These are phyloP conservation scores for Alaudala cheleensis DNA, from an alignment of 2,113 vertebrate genomes.

Conservation along the genomic window DNA sequence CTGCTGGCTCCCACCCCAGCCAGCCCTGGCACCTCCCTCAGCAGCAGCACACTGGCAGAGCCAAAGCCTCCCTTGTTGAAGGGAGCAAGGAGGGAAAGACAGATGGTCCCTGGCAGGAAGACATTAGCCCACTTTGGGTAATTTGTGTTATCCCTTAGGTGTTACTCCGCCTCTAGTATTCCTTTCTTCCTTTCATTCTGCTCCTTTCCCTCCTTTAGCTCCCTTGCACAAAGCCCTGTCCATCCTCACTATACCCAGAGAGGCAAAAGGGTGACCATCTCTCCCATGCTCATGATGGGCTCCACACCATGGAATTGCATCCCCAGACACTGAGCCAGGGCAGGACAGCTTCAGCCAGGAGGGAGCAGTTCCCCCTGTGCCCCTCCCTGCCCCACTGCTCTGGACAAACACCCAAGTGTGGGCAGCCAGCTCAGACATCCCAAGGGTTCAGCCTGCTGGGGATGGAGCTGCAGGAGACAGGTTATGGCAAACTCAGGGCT, in stretches of 20 bases:
- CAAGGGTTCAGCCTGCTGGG: not conserved
- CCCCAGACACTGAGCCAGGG: fast-evolving
- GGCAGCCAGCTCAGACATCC: not conserved
- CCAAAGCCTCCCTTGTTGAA: not conserved
- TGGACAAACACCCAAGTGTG: fast-evolving
- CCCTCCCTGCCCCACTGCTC: not conserved
- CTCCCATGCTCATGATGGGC: fast-evolving
- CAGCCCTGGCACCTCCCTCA: not conserved
- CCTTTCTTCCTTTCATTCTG: not conserved
- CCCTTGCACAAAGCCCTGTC: not conserved
- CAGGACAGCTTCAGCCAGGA: not conserved
- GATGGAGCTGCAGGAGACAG: not conserved
- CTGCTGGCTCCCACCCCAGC: not conserved
- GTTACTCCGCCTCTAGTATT: not conserved
- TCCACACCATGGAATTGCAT: fast-evolving
- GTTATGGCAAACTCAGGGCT: not conserved
- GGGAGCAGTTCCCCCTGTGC: not conserved
- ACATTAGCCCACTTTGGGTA: not conserved
- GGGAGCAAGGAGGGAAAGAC: not conserved
- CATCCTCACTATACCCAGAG: not conserved
- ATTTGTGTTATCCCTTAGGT: not conserved
- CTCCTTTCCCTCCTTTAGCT: not conserved
- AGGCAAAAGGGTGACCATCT: not conserved
- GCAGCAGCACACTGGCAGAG: not conserved
- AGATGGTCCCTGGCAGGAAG: conserved; percentile 2